Conservation (phyloP, 2,888 invertebrate species). For the Synanthedon vespiformis region DNA sequence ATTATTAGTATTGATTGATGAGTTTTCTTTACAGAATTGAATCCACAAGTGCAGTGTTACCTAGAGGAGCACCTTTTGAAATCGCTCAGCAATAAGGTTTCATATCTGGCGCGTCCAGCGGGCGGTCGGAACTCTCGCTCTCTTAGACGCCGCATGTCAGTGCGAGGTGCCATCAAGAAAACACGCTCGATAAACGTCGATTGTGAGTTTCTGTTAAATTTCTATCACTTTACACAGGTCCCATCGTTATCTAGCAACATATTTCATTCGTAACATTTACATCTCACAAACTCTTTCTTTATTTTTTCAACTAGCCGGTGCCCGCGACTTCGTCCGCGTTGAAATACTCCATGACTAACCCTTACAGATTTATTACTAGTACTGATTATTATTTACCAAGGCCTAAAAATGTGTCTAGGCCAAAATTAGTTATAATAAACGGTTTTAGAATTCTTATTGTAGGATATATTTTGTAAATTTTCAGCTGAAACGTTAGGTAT, state of each 20-base stretch:
- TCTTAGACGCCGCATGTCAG: constrained; percentile 82
- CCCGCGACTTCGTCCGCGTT: no score
- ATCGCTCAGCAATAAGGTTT: constrained; percentile 80
- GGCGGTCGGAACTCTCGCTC: constrained; percentile 63
- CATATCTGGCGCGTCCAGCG: constrained; percentile 71
- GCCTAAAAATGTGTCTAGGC: no score
- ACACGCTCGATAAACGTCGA: constrained; percentile 94
- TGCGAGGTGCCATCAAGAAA: constrained; percentile 93
- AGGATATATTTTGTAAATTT: constrained; percentile 6
- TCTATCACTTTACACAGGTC: neutral
- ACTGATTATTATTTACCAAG: no score
- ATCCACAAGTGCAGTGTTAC: constrained; percentile 87
- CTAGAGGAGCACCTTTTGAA: constrained; percentile 87
- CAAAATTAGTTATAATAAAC: no score
- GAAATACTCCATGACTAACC: no score
- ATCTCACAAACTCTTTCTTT: no score
- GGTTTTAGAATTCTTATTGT: no score
- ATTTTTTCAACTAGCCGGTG: no score
- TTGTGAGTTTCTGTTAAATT: constrained; percentile 68
- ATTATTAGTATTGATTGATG: no score
- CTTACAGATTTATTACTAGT: no score
- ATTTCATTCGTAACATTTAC: neutral
- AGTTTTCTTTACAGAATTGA: no score
- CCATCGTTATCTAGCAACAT: neutral
- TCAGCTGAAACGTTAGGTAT: constrained; percentile 84